Evolutionary conservation across 2,888 invertebrate species (phyloP), one percentile per base, ranked within the genome.

Genomic region (Drosophila gaucha): DNA sequence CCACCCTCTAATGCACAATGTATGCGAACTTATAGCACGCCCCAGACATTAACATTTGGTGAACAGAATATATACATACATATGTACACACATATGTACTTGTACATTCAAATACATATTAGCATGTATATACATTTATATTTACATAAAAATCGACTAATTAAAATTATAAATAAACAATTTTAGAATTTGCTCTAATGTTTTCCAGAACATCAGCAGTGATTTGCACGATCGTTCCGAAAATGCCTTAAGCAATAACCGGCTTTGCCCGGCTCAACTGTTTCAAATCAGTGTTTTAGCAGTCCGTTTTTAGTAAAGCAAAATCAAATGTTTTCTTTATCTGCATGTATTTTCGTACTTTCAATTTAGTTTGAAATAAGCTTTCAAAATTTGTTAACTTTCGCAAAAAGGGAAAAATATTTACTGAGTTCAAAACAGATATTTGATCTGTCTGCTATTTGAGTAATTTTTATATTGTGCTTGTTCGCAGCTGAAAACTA

Each of bases 131-230:
- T 43, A 30, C 14, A 18, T 54, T 22, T 2, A 22, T 14, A 22
- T 33, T 24, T 26, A 35, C 36, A 57, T 50, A 67, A 74, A 56
- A 50, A 69, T 72, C 49, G 30, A 54, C 24, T 66, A 54, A 66
- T 70, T 59, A 30, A 59, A 71, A 54, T 50, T 38, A 36, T 36
- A 54, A 67, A 71, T 56, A 59, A 57, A 60, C 64, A 46, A 26
- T 66, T 57, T 49, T 16, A 1, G 20, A 55, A 36, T 55, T 35
- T 18, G 24, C 55, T n/a, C 22, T 33, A 31, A 59, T 56, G 20
- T 59, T 59, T 50, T 41, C 44, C 54, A 57, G 49, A 52, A 41
- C 8, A 62, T 33, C 14, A 22, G 8, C 9, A 14, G 6, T 6
- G 43, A 39, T 6, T 55, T 5, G 4, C 26, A 22, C 26, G 47